Evolutionary conservation across 2,113 vertebrate species (phyloP), one percentile per base, ranked within the genome.

Genomic region (Alces alces): DNA sequence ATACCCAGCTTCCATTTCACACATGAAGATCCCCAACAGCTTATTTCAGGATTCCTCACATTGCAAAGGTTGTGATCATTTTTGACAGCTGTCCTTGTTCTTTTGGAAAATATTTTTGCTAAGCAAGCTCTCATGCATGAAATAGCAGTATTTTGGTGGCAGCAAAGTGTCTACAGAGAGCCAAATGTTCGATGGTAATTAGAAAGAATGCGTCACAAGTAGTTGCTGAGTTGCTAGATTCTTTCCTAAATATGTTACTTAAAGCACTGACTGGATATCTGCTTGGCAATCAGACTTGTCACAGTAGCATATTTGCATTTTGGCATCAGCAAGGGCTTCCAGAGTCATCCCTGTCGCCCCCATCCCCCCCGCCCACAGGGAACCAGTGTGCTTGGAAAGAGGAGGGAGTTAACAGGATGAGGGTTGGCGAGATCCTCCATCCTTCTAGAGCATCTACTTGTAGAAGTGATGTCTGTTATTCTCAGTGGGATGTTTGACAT

Each of bases 21-120:
- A 19, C 58, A 17, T 17, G 1, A 52, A 86, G 43, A 55, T 45
- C 55, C 43, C 66, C 91, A 30, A 50, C 79, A 94, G 76, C 39
- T 89, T 33, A 47, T 47, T 88, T 89, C 73, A 57, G 82, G 70
- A 94, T 90, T 86, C 98, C 93, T 97, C 79, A 86, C 14, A 78
- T 88, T 84, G 76, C 6, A 79, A 97, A 61, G 23, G 47, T 78
- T 95, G 50, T 6, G 33, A 92, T 94, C 83, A 47, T 95, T 95
- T 98, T 97, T 96, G 97, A 97, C 14, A 16, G 91, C 55, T 97
- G 94, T 86, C 64, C 14, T 98, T 92, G 61, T 95, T 98, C 96
- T 86, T 94, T 86, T 88, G 43, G 97, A 95, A 98, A 98, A 98
- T 98, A 96, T 97, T 98, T 97, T 96, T 95, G 95, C 86, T 96